A percentile compares a stretch with the other conserved stretches of the same genome.
phyloP scores from a whole-genome alignment of 1,140 invertebrate species.

The Apocrypta bakeri region DNA sequence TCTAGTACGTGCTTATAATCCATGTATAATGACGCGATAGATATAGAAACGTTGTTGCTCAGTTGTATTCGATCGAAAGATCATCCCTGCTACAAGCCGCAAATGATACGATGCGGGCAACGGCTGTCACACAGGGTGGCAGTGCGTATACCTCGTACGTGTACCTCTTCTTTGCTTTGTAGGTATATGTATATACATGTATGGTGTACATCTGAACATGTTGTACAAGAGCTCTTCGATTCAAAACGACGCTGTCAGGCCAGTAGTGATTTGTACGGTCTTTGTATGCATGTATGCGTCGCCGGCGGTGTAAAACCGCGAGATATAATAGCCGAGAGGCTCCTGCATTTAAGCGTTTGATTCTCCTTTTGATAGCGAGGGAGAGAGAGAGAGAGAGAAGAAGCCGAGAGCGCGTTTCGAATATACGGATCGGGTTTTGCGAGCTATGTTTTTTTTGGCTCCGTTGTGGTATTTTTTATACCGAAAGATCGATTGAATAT shows the following conservation, averaged over 20 bases:
- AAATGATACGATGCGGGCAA: conserved; percentile 18
- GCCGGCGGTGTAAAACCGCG: neutral
- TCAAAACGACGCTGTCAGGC: neutral
- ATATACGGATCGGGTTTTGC: conserved; percentile 20
- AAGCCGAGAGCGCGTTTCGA: neutral
- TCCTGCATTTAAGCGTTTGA: neutral
- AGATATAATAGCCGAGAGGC: neutral
- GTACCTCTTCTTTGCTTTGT: too few relatives aligned
- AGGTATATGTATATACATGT: too few relatives aligned
- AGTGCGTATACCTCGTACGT: neutral
- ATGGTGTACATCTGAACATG: too few relatives aligned
- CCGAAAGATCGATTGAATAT: too few relatives aligned
- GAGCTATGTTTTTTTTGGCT: neutral
- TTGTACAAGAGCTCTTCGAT: too few relatives aligned
- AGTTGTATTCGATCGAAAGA: neutral
- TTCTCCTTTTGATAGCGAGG: conserved; percentile 22
- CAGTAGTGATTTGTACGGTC: neutral
- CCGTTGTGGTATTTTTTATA: neutral
- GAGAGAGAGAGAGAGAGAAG: neutral
- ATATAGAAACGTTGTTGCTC: neutral
- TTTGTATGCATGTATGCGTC: neutral
- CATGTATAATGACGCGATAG: too few relatives aligned
- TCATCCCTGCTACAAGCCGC: neutral
- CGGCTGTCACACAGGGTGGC: conserved; percentile 18
- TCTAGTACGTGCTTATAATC: too few relatives aligned